Conservation (phyloP, 1,140 invertebrate genomes). For the Eulimnadia texana region DNA sequence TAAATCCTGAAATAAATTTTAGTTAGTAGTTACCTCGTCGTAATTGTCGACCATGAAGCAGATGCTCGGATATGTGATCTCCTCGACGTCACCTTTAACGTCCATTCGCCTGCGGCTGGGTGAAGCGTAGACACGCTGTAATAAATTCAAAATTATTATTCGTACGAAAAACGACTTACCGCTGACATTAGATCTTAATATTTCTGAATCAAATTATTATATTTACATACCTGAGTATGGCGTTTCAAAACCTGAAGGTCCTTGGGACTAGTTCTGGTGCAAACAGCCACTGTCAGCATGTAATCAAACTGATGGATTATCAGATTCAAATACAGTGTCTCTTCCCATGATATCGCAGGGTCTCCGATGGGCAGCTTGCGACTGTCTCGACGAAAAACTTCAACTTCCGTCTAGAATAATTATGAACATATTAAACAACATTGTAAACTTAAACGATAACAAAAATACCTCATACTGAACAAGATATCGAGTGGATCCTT, state of each 20-base stretch:
- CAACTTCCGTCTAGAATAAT: conserved; percentile 63
- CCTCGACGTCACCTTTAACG: conserved; percentile 92
- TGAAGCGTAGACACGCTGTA: conserved; percentile 79
- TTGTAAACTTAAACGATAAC: not conserved
- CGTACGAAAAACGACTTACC: too few relatives aligned
- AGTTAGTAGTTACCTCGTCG: conserved; percentile 59
- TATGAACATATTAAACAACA: conserved; percentile 5
- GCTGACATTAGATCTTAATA: too few relatives aligned
- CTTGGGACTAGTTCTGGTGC: conserved; percentile 89
- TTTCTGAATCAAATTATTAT: too few relatives aligned
- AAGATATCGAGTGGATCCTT: conserved; percentile 64
- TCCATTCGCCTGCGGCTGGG: conserved; percentile 93
- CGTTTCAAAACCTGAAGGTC: conserved; percentile 86
- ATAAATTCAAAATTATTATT: too few relatives aligned
- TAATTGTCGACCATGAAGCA: conserved; percentile 99
- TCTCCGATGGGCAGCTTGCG: conserved; percentile 89
- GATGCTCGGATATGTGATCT: conserved; percentile 97
- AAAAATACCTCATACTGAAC: conserved; percentile 70
- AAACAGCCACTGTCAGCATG: conserved; percentile 89
- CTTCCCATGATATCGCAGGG: conserved; percentile 94
- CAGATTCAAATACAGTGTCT: conserved; percentile 96
- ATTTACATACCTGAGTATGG: conserved; percentile 63
- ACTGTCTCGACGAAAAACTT: conserved; percentile 91
- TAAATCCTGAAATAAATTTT: too few relatives aligned
- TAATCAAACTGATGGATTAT: conserved; percentile 98